Evolutionary conservation across 2,113 vertebrate species (phyloP).

Genomic region (Catharus minimus): DNA sequence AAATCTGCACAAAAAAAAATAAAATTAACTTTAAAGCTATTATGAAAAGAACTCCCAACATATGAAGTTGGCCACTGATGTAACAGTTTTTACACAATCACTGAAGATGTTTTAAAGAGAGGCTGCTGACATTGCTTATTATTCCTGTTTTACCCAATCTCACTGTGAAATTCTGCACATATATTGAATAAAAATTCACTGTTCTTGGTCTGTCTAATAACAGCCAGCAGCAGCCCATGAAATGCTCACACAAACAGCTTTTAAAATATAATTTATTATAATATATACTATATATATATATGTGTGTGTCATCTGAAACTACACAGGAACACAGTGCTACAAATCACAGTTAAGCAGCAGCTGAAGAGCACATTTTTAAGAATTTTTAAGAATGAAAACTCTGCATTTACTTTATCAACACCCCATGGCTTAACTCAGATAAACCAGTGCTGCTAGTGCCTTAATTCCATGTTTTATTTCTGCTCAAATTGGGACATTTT

Average conservation of each 20-base stretch:
- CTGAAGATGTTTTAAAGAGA: neutral
- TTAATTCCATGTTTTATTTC: neutral
- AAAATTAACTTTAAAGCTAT: neutral
- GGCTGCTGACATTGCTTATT: neutral
- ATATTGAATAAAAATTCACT: neutral
- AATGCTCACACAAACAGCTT: neutral
- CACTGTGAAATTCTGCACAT: neutral
- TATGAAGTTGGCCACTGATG: neutral
- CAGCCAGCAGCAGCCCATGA: neutral
- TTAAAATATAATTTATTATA: neutral
- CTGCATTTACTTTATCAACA: neutral
- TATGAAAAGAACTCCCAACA: conserved; percentile 5
- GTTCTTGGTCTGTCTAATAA: neutral
- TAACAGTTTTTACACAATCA: neutral
- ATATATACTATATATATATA: neutral
- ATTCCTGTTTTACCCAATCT: neutral
- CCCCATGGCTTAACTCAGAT: neutral
- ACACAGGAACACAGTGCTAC: neutral
- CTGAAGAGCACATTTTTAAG: neutral
- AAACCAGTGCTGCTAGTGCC: neutral
- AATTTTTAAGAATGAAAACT: neutral
- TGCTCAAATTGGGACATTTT: neutral
- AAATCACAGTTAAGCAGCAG: neutral
- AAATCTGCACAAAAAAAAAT: neutral
- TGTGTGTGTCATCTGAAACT: neutral